Percentiles rank a stretch among this genome's conserved stretches.
phyloP scores from a whole-genome alignment of 2,797 vertebrate species.

The Micromesistius poutassou region DNA sequence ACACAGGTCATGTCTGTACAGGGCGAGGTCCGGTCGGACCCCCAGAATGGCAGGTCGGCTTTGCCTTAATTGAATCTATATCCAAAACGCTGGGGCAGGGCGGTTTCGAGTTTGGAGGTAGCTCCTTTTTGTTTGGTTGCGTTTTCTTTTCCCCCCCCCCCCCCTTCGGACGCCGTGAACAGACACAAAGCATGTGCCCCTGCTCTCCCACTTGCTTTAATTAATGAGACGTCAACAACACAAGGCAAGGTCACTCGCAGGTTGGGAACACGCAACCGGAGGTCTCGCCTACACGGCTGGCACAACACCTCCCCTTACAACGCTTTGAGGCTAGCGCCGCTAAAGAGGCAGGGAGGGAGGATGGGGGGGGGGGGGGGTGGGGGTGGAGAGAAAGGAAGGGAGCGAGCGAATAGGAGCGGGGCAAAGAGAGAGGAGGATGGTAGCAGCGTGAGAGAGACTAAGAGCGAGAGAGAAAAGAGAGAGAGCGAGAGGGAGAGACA shows the following conservation, averaged over 20 bases:
- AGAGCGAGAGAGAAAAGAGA: slow-evolving; percentile 19
- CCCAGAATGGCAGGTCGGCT: neutral
- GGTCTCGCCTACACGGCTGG: no score
- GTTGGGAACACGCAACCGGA: neutral
- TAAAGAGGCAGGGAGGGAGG: slow-evolving; percentile 3
- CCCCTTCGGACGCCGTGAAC: slow-evolving; percentile 38
- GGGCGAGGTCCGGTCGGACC: no score
- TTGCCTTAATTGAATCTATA: neutral
- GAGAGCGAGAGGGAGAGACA: slow-evolving; percentile 6
- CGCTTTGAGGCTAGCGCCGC: neutral
- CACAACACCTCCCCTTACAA: no score
- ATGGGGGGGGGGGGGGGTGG: slow-evolving; percentile 37
- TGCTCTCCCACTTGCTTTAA: slow-evolving; percentile 52
- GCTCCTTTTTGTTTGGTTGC: neutral
- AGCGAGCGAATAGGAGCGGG: no score
- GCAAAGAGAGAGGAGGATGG: neutral
- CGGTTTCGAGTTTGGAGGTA: neutral
- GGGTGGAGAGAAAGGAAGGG: slow-evolving; percentile 23
- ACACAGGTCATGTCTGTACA: no score
- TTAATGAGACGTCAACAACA: slow-evolving; percentile 46
- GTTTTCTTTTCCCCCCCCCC: slow-evolving; percentile 34
- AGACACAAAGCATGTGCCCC: slow-evolving; percentile 36
- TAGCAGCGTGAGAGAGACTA: neutral
- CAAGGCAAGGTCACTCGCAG: slow-evolving; percentile 15
- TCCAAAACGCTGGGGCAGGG: neutral